Evolutionary conservation across 2,888 invertebrate species (phyloP).

Genomic region (Cyclophora albipunctata): DNA sequence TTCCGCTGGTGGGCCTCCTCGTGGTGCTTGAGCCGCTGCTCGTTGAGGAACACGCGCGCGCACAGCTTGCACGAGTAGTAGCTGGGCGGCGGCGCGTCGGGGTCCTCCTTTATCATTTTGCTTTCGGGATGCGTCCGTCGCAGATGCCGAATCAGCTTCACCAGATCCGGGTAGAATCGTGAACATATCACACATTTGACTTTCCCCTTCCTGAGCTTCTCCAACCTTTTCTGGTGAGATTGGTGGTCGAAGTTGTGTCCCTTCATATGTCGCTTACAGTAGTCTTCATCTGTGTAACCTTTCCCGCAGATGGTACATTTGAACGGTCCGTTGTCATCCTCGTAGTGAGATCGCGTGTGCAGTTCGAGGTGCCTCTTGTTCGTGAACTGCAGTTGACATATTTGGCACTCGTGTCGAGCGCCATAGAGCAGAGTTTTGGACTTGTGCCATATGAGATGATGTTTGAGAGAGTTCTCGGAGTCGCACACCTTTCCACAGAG

Average conservation of each 20-base stretch:
- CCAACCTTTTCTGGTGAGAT: slow-evolving; percentile 55
- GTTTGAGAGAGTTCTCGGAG: slow-evolving; percentile 57
- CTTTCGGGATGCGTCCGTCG: slow-evolving; percentile 64
- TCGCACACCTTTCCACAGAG: slow-evolving; percentile 66
- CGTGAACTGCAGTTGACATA: slow-evolving; percentile 64
- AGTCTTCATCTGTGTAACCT: slow-evolving; percentile 69
- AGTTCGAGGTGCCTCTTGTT: slow-evolving; percentile 62
- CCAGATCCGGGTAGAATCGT: slow-evolving; percentile 54
- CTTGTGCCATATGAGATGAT: slow-evolving; percentile 61
- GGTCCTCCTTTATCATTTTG: slow-evolving; percentile 70
- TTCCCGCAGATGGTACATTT: slow-evolving; percentile 71
- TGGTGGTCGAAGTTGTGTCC: slow-evolving; percentile 70
- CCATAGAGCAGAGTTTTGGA: slow-evolving; percentile 60
- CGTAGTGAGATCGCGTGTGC: slow-evolving; percentile 65
- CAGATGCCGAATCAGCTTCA: slow-evolving; percentile 64
- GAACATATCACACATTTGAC: slow-evolving; percentile 66
- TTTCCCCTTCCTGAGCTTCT: slow-evolving; percentile 55
- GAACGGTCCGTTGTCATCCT: slow-evolving; percentile 68
- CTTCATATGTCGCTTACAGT: slow-evolving; percentile 63
- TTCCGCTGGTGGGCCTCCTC: slow-evolving; percentile 59
- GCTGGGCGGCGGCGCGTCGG: slow-evolving; percentile 56
- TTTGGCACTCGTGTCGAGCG: slow-evolving; percentile 58
- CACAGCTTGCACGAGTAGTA: slow-evolving; percentile 63
- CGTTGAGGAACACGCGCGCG: slow-evolving; percentile 59
- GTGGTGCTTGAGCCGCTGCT: slow-evolving; percentile 48